Evolutionary conservation across 2,888 invertebrate genomes (phyloP).

Genomic region (Andrena haemorrhoa): DNA sequence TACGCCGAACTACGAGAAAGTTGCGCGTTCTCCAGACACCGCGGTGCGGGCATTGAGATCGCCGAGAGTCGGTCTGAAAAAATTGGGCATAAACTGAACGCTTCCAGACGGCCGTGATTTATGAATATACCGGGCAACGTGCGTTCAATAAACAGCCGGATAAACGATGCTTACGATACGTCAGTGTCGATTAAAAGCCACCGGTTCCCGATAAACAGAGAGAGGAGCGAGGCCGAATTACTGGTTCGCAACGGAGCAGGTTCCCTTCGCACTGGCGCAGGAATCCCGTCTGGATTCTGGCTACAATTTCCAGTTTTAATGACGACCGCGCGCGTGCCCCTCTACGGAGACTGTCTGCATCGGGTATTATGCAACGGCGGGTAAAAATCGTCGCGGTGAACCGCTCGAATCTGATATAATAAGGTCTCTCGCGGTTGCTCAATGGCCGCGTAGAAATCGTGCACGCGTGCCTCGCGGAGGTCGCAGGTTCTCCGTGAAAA

Average conservation of each 20-base stretch:
- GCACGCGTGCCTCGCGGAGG: conserved; percentile 18
- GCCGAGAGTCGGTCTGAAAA: neutral
- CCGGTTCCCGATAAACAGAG: neutral
- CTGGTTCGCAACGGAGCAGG: neutral
- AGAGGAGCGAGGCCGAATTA: neutral
- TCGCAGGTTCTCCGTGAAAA: conserved; percentile 33
- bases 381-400: conserved; percentile 35
- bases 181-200: neutral
- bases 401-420: conserved; percentile 48
- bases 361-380: conserved; percentile 20
- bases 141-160: neutral
- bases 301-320: conserved; percentile 10
- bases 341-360: conserved; percentile 5
- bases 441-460: conserved; percentile 20
- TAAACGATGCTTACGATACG: neutral
- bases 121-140: neutral
- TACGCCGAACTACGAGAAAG: neutral
- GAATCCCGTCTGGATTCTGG: conserved; percentile 12
- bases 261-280: neutral
- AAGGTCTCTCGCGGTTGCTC: conserved; percentile 26
- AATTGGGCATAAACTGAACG: neutral
- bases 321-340: neutral
- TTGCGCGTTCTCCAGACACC: neutral
- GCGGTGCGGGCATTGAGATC: neutral
- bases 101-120: neutral